These are phyloP conservation scores for Ectemnius cavifrons DNA, from an alignment of 2,888 invertebrate species.

Conservation along the genomic window DNA sequence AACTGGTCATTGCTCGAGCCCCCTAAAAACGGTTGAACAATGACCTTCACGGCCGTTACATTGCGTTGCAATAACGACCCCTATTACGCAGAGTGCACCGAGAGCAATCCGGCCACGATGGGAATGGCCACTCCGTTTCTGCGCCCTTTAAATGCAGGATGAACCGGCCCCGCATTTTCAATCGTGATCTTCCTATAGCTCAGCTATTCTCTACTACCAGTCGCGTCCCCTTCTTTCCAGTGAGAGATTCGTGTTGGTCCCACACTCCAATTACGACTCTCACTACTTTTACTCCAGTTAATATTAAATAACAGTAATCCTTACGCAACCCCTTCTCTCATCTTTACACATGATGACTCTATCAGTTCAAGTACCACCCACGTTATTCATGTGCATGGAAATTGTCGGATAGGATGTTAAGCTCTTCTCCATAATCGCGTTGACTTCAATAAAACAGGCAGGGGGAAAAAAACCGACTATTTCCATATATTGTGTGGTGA, in stretches of 20 bases:
- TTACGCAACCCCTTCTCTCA: constrained; percentile 51
- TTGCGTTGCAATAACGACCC: constrained; percentile 63
- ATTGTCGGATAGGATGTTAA: constrained; percentile 57
- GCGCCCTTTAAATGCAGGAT: constrained; percentile 31
- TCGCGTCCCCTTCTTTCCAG: too few species aligned
- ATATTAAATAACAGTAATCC: constrained; percentile 4
- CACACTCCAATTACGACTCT: too few species aligned
- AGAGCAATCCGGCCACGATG: constrained; percentile 45
- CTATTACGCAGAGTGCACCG: constrained; percentile 53
- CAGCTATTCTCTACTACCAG: too few species aligned
- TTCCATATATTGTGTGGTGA: too few species aligned
- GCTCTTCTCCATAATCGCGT: constrained; percentile 51
- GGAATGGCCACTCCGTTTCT: constrained; percentile 36
- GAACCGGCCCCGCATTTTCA: constrained; percentile 15
- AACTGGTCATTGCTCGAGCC: constrained; percentile 73
- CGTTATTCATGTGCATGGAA: constrained; percentile 60
- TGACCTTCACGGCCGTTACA: constrained; percentile 73
- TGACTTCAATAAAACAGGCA: constrained; percentile 39
- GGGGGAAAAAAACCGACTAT: neutral
- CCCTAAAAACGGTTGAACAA: constrained; percentile 74
- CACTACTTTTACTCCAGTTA: too few species aligned
- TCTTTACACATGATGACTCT: neutral
- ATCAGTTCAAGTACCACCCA: too few species aligned
- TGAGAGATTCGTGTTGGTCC: too few species aligned
- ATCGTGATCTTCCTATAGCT: too few species aligned